These are phyloP conservation scores for Sciaenops ocellatus DNA, from an alignment of 2,797 vertebrate species.

Conservation along the genomic window DNA sequence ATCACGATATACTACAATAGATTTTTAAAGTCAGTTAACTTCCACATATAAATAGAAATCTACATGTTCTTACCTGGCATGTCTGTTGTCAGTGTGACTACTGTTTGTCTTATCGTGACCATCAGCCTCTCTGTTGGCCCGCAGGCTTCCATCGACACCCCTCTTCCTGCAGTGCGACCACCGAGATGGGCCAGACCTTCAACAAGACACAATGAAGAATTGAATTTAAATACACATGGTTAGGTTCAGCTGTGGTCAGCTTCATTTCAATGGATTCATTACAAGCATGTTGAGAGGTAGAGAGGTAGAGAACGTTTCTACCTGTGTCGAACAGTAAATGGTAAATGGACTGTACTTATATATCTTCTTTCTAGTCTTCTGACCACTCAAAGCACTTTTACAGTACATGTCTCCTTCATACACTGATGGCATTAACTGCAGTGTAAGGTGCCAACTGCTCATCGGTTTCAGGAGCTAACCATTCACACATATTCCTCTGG, in stretches of 20 bases:
- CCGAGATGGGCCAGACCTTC: conserved; percentile 46
- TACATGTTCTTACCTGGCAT: conserved; percentile 54
- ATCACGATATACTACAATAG: too few relatives aligned
- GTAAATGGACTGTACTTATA: too few relatives aligned
- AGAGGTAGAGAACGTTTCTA: not conserved
- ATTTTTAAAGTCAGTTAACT: too few relatives aligned
- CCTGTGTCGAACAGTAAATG: not conserved
- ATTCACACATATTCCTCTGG: too few relatives aligned
- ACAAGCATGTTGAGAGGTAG: not conserved
- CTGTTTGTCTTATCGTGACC: not conserved
- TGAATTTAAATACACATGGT: not conserved
- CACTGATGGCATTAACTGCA: too few relatives aligned
- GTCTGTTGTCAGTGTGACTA: conserved; percentile 52
- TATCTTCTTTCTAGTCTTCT: too few relatives aligned
- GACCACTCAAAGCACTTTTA: too few relatives aligned
- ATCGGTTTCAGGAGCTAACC: too few relatives aligned
- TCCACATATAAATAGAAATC: not conserved
- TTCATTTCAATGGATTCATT: not conserved
- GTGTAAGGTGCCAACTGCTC: too few relatives aligned
- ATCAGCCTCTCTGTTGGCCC: conserved; percentile 35
- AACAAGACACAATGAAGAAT: not conserved
- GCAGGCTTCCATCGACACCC: conserved; percentile 70
- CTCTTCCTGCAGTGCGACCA: conserved; percentile 78
- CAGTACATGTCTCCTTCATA: too few relatives aligned
- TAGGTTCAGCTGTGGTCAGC: too few relatives aligned